A percentile compares a stretch with the other conserved stretches of the same genome.
These are phyloP conservation scores for Nephrotoma guestfalica DNA, from an alignment of 2,888 invertebrate genomes.

Conservation along the genomic window DNA sequence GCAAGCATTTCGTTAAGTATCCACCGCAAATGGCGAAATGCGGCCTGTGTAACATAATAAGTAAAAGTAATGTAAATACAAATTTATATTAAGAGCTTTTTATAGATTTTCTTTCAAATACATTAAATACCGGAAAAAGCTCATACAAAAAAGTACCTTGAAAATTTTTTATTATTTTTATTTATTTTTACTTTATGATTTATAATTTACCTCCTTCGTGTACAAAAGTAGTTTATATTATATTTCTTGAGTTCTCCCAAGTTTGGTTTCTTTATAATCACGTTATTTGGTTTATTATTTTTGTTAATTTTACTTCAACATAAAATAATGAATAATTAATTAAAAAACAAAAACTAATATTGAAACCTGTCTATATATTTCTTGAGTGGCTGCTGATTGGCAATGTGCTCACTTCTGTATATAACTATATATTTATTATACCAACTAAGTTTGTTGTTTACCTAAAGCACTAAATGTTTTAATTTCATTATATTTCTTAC, in stretches of 20 bases:
- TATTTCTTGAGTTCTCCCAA: neutral
- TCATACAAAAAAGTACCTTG: neutral
- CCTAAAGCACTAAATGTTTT: neutral
- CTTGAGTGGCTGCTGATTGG: slow-evolving; percentile 28
- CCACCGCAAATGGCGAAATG: neutral
- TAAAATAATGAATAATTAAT: neutral
- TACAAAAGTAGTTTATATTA: neutral
- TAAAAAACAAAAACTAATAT: neutral
- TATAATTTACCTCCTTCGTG: neutral
- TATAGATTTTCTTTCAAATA: neutral
- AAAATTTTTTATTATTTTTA: neutral
- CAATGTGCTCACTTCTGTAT: slow-evolving; percentile 12
- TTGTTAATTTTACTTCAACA: neutral
- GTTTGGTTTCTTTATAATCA: neutral
- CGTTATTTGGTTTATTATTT: neutral
- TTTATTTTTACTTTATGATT: neutral
- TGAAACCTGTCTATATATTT: slow-evolving; percentile 9
- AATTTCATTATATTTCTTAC: neutral
- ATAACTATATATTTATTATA: neutral
- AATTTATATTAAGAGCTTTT: neutral
- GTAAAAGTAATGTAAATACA: neutral
- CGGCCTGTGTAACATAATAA: neutral
- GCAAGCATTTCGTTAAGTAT: neutral
- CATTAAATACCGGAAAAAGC: neutral
- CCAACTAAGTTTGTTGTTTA: neutral